phyloP scores from a whole-genome alignment of 2,888 invertebrate species.

The Heliconius charithonia region DNA sequence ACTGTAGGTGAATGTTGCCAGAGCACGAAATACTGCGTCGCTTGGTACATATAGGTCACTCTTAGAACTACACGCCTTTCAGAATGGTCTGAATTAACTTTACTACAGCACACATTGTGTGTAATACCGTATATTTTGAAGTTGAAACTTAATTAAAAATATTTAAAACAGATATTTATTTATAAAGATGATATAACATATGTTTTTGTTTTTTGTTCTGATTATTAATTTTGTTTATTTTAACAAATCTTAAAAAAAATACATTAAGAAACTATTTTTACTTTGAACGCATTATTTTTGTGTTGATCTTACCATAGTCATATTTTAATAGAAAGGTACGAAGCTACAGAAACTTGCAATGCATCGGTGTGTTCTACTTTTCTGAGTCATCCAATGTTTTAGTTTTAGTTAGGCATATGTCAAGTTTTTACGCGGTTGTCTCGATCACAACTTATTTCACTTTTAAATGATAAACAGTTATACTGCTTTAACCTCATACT shows the following conservation, averaged over 20 bases:
- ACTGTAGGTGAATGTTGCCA: no score
- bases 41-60: no score
- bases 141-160: no score
- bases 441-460: background rate
- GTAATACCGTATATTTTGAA: no score
- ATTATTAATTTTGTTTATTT: no score
- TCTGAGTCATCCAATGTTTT: background rate
- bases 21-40: no score
- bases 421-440: background rate
- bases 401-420: background rate
- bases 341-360: background rate
- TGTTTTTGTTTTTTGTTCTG: background rate
- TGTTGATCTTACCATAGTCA: background rate
- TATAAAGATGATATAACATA: background rate
- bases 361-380: background rate
- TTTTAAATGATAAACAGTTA: slow-evolving; percentile 1
- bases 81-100: no score
- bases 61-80: no score
- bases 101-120: no score
- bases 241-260: no score
- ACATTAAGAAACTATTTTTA: no score
- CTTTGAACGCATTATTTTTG: slow-evolving; percentile 14
- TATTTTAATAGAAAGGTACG: background rate
- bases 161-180: background rate
- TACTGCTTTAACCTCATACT: background rate